Evolutionary conservation across 2,113 vertebrate genomes (phyloP).

Genomic region (Odocoileus hemionus): DNA sequence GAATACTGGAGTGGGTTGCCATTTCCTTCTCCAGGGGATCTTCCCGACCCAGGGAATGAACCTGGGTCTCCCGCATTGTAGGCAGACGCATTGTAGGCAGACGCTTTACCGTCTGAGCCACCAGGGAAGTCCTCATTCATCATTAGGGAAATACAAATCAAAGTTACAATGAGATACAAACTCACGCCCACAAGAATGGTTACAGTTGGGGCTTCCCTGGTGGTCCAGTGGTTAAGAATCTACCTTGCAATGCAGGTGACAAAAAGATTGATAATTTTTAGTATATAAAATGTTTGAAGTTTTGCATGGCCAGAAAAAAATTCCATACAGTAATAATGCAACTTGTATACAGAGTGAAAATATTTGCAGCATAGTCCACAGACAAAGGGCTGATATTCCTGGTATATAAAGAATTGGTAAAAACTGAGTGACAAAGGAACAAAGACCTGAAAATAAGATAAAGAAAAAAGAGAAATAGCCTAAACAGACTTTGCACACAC

Average conservation of each 20-base stretch:
- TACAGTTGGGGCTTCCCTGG: background rate
- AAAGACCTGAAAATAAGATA: background rate
- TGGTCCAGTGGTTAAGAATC: background rate
- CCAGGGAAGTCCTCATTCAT: too few species aligned
- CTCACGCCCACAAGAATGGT: background rate
- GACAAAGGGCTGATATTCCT: background rate
- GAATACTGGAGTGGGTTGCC: too few species aligned
- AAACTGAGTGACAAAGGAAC: background rate
- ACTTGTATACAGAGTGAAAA: background rate
- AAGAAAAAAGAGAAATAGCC: background rate
- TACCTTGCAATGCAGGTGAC: background rate
- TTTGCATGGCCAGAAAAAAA: background rate
- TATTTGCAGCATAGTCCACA: background rate
- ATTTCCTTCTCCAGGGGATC: too few species aligned
- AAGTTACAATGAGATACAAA: background rate
- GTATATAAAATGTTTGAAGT: background rate
- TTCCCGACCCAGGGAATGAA: too few species aligned
- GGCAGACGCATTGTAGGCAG: too few species aligned
- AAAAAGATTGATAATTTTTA: background rate
- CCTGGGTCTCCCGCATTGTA: too few species aligned
- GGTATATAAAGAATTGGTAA: background rate
- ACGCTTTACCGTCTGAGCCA: too few species aligned
- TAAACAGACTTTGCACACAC: background rate
- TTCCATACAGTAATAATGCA: background rate
- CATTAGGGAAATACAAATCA: background rate